These are phyloP conservation scores for Scaptomyza reducta DNA, from an alignment of 2,888 invertebrate species.

Conservation along the genomic window DNA sequence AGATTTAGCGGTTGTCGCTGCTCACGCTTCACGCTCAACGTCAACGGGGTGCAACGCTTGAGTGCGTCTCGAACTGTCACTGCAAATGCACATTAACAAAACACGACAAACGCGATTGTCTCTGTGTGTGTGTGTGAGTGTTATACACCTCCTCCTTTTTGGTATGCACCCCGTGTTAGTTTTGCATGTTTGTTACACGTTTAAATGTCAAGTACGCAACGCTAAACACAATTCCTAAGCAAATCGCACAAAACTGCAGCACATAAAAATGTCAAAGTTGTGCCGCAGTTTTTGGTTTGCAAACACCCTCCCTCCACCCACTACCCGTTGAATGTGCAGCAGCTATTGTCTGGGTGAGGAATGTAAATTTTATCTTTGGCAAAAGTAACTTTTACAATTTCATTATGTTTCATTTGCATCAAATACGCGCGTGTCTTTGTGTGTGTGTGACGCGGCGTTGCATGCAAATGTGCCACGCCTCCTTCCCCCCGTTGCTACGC, in stretches of 20 bases:
- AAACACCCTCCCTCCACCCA: not conserved
- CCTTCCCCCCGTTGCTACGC: not conserved
- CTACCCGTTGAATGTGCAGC: conserved; percentile 7
- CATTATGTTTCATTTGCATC: conserved; percentile 79
- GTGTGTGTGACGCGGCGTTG: conserved; percentile 52
- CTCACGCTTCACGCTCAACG: conserved; percentile 29
- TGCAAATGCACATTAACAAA: conserved; percentile 63
- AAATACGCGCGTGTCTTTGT: conserved; percentile 65
- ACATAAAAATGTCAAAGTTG: conserved; percentile 78
- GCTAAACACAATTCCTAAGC: conserved; percentile 78
- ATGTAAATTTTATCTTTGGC: conserved; percentile 78
- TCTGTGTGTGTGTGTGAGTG: not conserved
- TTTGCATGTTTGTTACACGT: conserved; percentile 73
- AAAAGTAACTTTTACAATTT: conserved; percentile 77
- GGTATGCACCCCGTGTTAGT: conserved; percentile 20
- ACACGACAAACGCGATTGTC: conserved; percentile 4
- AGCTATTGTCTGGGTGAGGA: conserved; percentile 62
- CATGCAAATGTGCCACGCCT: conserved; percentile 68
- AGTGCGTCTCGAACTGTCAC: conserved; percentile 62
- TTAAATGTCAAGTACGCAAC: conserved; percentile 77
- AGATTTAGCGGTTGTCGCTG: conserved; percentile 25
- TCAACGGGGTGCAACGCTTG: conserved; percentile 38
- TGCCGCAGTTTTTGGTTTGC: conserved; percentile 30
- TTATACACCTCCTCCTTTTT: not conserved
- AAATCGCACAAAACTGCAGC: conserved; percentile 71